These are phyloP conservation scores for Chelon labrosus DNA, from an alignment of 2,797 vertebrate genomes.

Conservation along the genomic window DNA sequence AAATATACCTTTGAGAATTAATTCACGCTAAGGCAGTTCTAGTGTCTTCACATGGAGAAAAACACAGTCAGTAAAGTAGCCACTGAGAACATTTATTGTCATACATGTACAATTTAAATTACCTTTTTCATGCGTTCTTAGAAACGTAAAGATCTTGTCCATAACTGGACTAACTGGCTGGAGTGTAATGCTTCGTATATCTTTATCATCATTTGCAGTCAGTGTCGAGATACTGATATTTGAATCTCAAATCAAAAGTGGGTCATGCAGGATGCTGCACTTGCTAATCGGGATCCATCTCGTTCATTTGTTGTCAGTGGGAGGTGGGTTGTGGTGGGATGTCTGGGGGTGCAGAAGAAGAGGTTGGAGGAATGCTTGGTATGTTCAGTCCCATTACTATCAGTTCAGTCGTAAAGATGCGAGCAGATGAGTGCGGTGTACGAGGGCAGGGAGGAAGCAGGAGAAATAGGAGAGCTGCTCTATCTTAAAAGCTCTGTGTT, in stretches of 20 bases:
- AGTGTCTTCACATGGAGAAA: background rate
- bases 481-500: conserved; percentile 30
- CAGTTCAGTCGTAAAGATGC: background rate
- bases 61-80: background rate
- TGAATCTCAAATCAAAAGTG: conserved; percentile 30
- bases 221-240: conserved; percentile 7
- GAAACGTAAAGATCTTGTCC: no score
- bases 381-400: conserved; percentile 30
- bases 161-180: background rate
- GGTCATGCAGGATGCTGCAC: conserved; percentile 23
- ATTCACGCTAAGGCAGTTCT: background rate
- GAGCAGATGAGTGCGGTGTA: conserved; percentile 3
- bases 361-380: conserved; percentile 45
- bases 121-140: background rate
- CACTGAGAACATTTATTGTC: background rate
- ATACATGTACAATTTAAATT: background rate
- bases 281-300: background rate
- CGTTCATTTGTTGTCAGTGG: conserved; percentile 2
- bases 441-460: conserved; percentile 3
- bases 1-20: background rate
- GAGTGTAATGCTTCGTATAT: background rate
- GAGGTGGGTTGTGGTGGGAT: background rate
- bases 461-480: background rate
- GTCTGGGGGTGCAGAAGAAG: background rate
- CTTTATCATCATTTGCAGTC: conserved; percentile 1